phyloP scores from a whole-genome alignment of 2,888 invertebrate species.

The Electrophaes corylata region DNA sequence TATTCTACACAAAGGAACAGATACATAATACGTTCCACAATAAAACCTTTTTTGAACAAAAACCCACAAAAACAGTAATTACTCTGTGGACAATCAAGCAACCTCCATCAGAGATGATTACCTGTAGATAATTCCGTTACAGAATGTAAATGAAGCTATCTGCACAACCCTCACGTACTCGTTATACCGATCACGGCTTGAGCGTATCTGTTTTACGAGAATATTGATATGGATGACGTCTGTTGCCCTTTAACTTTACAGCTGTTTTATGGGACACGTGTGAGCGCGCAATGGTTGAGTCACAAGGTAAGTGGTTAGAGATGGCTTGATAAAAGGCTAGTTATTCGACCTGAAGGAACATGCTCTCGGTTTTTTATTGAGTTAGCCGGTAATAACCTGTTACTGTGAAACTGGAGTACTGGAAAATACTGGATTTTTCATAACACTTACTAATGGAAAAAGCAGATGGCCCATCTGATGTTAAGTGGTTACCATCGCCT shows the following conservation, averaged over 20 bases:
- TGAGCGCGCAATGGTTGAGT: conserved; percentile 32
- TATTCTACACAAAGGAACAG: too few relatives aligned
- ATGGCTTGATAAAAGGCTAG: conserved; percentile 44
- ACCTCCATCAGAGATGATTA: conserved; percentile 48
- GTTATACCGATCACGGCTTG: conserved; percentile 51
- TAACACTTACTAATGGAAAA: too few relatives aligned
- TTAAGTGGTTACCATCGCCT: too few relatives aligned
- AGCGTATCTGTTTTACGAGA: conserved; percentile 32
- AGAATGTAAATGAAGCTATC: conserved; percentile 56
- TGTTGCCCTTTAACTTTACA: conserved; percentile 41
- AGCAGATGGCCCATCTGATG: too few relatives aligned
- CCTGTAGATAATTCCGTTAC: conserved; percentile 51
- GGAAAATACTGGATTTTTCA: too few relatives aligned
- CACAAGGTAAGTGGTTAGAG: conserved; percentile 25
- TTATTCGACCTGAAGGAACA: conserved; percentile 36
- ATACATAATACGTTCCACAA: not conserved
- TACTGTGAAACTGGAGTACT: too few relatives aligned
- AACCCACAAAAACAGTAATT: conserved; percentile 35
- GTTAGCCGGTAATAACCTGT: conserved; percentile 21
- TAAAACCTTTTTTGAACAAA: conserved; percentile 10
- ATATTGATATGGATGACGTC: conserved; percentile 40
- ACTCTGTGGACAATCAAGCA: conserved; percentile 40
- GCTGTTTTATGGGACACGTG: conserved; percentile 32
- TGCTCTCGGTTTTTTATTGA: conserved; percentile 24
- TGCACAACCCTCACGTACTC: conserved; percentile 58